phyloP scores from a whole-genome alignment of 2,888 invertebrate genomes.

The Tinea pellionella region DNA sequence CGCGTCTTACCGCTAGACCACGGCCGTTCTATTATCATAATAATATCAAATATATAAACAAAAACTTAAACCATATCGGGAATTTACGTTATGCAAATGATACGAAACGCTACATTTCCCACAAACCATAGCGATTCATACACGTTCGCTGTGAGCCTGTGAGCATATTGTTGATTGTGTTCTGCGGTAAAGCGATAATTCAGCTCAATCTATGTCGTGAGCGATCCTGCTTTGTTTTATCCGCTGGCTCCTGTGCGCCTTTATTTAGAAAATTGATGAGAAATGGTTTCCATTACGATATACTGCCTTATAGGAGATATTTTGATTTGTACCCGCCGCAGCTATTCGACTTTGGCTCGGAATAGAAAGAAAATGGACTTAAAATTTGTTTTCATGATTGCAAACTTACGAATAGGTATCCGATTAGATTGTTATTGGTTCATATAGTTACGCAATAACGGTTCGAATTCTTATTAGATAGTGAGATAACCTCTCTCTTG shows the following conservation, averaged over 20 bases:
- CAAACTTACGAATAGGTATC: conserved; percentile 53
- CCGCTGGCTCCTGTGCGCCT: conserved; percentile 67
- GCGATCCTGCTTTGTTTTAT: conserved; percentile 64
- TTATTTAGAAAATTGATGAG: conserved; percentile 71
- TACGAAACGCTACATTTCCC: conserved; percentile 4
- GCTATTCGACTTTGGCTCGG: background rate
- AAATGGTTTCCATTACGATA: conserved; percentile 67
- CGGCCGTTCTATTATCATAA: too few species aligned
- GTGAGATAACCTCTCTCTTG: conserved; percentile 16
- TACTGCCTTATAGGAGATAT: conserved; percentile 61
- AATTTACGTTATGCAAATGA: conserved; percentile 2
- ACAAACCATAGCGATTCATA: conserved; percentile 5
- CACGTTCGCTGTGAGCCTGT: background rate
- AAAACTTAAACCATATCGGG: background rate
- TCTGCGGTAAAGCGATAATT: conserved; percentile 70
- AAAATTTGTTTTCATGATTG: conserved; percentile 69
- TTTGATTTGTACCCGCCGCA: conserved; percentile 32
- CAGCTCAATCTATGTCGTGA: conserved; percentile 69
- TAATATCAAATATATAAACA: background rate
- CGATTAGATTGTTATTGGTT: conserved; percentile 52
- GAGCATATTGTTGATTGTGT: conserved; percentile 47
- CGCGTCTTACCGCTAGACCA: conserved; percentile 3
- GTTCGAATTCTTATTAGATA: conserved; percentile 44
- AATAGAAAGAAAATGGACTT: conserved; percentile 58
- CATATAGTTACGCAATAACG: conserved; percentile 51